Conservation (phyloP, 2,797 vertebrate genomes). For the Eulemur coronatus region DNA sequence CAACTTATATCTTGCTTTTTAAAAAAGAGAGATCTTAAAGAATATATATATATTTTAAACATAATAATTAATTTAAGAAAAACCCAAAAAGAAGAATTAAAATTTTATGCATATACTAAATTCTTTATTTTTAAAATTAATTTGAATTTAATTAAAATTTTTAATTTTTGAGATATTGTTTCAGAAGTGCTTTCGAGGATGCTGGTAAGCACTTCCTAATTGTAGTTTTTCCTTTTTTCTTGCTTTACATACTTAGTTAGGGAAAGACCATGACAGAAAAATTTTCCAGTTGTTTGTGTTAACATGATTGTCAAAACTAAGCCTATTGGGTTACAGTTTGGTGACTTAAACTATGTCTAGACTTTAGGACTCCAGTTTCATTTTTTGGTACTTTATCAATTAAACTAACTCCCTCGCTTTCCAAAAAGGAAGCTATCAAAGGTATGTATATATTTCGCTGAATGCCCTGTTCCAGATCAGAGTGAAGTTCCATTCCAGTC, state of each 20-base stretch:
- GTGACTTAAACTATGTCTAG: conserved; percentile 29
- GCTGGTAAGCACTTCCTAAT: background rate
- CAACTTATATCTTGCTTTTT: background rate
- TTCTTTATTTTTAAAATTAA: background rate
- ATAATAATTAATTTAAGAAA: background rate
- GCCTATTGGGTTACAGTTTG: background rate
- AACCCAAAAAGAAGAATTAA: background rate
- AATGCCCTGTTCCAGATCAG: conserved; percentile 42
- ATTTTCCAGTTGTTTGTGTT: background rate
- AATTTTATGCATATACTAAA: background rate
- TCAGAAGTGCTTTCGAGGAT: background rate
- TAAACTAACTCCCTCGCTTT: background rate
- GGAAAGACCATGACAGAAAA: background rate
- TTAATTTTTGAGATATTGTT: background rate
- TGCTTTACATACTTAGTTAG: background rate
- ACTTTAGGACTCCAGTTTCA: conserved; percentile 56
- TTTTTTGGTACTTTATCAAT: conserved; percentile 53
- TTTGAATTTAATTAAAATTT: background rate
- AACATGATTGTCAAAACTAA: background rate
- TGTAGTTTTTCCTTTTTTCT: background rate
- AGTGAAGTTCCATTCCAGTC: conserved; percentile 16
- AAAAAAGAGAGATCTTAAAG: background rate
- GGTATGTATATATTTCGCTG: background rate
- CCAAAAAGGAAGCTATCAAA: conserved; percentile 48
- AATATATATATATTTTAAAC: background rate